Evolutionary conservation across 2,797 vertebrate species (phyloP).

Genomic region (Brotogeris chrysoptera): DNA sequence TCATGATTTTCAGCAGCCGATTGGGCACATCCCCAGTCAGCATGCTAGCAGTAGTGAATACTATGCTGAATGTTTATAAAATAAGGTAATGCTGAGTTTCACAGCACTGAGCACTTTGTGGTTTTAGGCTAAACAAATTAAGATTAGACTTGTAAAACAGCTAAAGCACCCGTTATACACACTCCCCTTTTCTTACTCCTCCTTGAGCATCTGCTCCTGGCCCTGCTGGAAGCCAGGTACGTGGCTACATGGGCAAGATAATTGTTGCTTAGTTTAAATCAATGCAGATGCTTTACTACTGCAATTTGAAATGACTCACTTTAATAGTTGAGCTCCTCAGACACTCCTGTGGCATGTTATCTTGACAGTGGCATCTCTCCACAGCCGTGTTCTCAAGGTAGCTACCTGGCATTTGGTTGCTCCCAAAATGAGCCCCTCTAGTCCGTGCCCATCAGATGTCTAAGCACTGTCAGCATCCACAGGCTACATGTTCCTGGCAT

Average conservation of each 20-base stretch:
- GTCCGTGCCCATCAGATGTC: background rate
- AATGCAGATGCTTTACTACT: background rate
- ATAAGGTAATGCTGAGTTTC: constrained; percentile 3
- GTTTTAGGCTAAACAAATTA: constrained; percentile 24
- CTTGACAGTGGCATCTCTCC: background rate
- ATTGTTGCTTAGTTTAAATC: background rate
- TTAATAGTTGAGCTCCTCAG: background rate
- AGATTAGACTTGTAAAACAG: constrained; percentile 41
- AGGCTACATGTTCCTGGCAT: background rate
- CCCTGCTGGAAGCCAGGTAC: background rate
- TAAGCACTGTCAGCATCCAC: background rate
- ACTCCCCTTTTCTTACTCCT: background rate
- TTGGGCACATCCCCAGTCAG: constrained; percentile 12
- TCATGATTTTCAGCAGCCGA: background rate
- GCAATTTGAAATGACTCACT: background rate
- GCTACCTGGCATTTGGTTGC: background rate
- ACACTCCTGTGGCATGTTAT: fast-evolving
- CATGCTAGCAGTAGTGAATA: background rate
- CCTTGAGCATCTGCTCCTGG: background rate
- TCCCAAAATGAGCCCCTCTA: background rate
- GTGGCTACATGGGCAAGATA: background rate
- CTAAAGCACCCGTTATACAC: background rate
- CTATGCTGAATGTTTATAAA: constrained; percentile 11
- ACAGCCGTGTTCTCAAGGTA: background rate
- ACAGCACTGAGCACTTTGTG: background rate